Evolutionary conservation across 53 echinoderm and acorn worm genomes (phyloP).

Genomic region (Paracentrotus lividus): DNA sequence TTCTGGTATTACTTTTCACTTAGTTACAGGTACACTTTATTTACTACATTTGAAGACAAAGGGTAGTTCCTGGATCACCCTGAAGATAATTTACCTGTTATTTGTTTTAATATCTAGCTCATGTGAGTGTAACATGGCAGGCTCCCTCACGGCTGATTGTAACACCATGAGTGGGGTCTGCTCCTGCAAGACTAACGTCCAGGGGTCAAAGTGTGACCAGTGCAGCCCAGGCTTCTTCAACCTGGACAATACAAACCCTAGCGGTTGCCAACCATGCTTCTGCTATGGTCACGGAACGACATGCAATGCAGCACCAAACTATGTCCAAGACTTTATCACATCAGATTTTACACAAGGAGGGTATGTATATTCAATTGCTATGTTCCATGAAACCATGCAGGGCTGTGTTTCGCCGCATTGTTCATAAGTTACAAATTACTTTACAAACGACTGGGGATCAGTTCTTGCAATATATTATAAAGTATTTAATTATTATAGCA

Average conservation of each 20-base stretch:
- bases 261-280: conserved; percentile 94
- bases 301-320: conserved; percentile 83
- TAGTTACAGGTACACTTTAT: too few species aligned
- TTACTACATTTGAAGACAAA: too few species aligned
- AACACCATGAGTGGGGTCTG: conserved; percentile 79
- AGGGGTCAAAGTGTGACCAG: conserved; percentile 85
- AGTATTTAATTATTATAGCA: too few species aligned
- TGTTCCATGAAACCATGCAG: background rate
- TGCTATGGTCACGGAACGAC: conserved; percentile 83
- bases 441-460: too few species aligned
- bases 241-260: conserved; percentile 74
- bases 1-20: too few species aligned
- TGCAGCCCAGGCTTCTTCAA: conserved; percentile 85
- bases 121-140: conserved; percentile 84
- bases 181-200: conserved; percentile 83
- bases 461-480: too few species aligned
- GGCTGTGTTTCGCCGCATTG: too few species aligned
- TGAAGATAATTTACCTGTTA: background rate
- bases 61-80: too few species aligned
- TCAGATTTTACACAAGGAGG: conserved; percentile 80
- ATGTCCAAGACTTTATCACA: conserved; percentile 70
- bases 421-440: too few species aligned
- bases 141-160: conserved; percentile 77
- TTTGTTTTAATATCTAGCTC: conserved; percentile 50
- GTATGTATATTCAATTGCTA: conserved; percentile 37